Percentiles rank a stretch among this genome's conserved stretches.
Evolutionary conservation across 1,140 invertebrate species (phyloP).

Genomic region (Drosophila nigromelanica): DNA sequence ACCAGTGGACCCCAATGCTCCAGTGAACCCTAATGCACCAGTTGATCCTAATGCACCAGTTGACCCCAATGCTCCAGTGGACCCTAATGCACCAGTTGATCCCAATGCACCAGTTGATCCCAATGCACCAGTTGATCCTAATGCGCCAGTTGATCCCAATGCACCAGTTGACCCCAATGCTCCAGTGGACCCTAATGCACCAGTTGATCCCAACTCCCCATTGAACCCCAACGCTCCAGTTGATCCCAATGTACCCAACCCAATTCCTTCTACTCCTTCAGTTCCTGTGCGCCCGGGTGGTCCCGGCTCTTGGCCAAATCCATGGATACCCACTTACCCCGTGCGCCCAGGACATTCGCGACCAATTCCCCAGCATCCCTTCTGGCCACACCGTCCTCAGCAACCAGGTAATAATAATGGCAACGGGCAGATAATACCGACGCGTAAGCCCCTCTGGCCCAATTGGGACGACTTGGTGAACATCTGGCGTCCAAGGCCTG

Average conservation of each 20-base stretch:
- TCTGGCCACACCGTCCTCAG: conserved; percentile 41
- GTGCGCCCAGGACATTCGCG: conserved; percentile 7
- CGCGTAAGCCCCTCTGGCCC: conserved; percentile 48
- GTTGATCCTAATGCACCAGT: conserved; percentile 32
- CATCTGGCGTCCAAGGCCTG: conserved; percentile 46
- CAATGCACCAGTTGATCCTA: conserved; percentile 18
- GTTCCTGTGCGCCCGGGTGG: conserved; percentile 30
- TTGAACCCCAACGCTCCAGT: conserved; percentile 13
- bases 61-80: conserved; percentile 16
- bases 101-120: conserved; percentile 28
- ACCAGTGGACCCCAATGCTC: not conserved
- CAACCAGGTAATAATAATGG: conserved; percentile 33
- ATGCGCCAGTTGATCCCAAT: conserved; percentile 12
- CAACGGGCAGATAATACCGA: conserved; percentile 10
- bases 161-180: conserved; percentile 12
- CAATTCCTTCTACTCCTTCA: conserved; percentile 20
- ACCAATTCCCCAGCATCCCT: conserved; percentile 38
- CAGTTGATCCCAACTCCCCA: conserved; percentile 17
- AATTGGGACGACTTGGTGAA: conserved; percentile 64
- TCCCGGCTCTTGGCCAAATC: conserved; percentile 39
- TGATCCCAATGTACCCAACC: conserved; percentile 2
- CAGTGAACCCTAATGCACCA: conserved; percentile 20
- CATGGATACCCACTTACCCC: conserved; percentile 38
- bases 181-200: conserved; percentile 21
- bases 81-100: conserved; percentile 25